A percentile compares a stretch with the other conserved stretches of the same genome.
Evolutionary conservation across 2,113 vertebrate species (phyloP).

Genomic region (Romanogobio albipinnatus): DNA sequence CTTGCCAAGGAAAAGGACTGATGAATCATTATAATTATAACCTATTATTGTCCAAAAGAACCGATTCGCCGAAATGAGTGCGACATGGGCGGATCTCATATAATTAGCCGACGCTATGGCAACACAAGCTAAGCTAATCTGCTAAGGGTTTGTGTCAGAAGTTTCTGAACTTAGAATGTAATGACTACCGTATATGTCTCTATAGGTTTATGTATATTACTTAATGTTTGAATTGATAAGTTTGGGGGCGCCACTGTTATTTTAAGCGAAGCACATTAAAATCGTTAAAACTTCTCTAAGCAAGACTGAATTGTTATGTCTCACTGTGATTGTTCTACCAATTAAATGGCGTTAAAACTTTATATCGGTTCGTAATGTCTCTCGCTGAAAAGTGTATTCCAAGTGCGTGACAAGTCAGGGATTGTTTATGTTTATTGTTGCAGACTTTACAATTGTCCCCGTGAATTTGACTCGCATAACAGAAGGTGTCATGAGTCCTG

Average conservation of each 20-base stretch:
- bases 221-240: not conserved
- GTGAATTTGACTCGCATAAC: not conserved
- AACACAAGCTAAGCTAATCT: slow-evolving; percentile 38
- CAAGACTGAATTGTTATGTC: not conserved
- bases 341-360: not conserved
- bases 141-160: not conserved
- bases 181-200: not conserved
- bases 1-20: not conserved
- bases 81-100: not conserved
- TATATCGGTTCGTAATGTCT: not conserved
- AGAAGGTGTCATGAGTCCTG: not conserved
- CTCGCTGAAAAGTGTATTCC: not conserved
- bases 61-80: not conserved
- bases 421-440: not conserved
- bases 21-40: not conserved
- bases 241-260: not conserved
- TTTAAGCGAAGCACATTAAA: not conserved
- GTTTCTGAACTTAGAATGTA: not conserved
- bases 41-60: not conserved
- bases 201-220: not conserved
- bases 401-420: not conserved
- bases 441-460: not conserved
- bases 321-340: not conserved
- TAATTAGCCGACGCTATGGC: slow-evolving; percentile 12
- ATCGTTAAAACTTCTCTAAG: not conserved